Percentiles rank a stretch among this genome's conserved stretches.
These are phyloP conservation scores for Ferrisia virgata DNA, from an alignment of 2,888 invertebrate genomes.

Conservation along the genomic window DNA sequence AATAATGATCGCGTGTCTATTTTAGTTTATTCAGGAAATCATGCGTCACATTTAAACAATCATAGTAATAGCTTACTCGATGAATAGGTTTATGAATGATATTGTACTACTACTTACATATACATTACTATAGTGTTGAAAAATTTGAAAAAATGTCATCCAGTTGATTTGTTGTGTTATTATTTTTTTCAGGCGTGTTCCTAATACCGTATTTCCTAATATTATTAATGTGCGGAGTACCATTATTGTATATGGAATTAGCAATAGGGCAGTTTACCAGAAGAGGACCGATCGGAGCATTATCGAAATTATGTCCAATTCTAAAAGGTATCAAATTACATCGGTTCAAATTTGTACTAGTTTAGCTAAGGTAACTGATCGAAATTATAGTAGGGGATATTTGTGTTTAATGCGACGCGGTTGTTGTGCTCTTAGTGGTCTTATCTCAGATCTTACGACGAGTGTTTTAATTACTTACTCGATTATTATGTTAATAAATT, in stretches of 20 bases:
- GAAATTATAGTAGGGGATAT: too few species aligned
- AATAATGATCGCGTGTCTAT: not conserved
- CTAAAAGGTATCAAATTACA: slow-evolving; percentile 92
- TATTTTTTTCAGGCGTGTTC: slow-evolving; percentile 73
- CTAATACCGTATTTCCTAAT: slow-evolving; percentile 92
- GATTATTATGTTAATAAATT: not conserved
- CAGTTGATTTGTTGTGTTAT: not conserved
- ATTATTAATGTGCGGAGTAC: slow-evolving; percentile 84
- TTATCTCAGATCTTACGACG: not conserved
- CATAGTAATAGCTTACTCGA: not conserved
- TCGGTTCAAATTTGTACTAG: too few species aligned
- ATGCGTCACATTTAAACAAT: not conserved
- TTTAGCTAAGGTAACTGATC: too few species aligned
- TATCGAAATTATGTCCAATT: slow-evolving; percentile 86
- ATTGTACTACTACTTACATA: too few species aligned
- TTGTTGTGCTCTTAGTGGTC: not conserved
- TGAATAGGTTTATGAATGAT: not conserved
- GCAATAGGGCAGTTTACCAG: slow-evolving; percentile 89
- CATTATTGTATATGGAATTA: slow-evolving; percentile 90
- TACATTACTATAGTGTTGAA: too few species aligned
- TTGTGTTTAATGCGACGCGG: not conserved
- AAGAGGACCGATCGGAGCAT: slow-evolving; percentile 85
- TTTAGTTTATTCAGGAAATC: slow-evolving; percentile 2
- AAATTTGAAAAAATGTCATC: not conserved
- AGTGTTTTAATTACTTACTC: not conserved